A percentile compares a stretch with the other conserved stretches of the same genome.
Evolutionary conservation across 2,888 invertebrate species (phyloP).

Genomic region (Heliothis peltigera): DNA sequence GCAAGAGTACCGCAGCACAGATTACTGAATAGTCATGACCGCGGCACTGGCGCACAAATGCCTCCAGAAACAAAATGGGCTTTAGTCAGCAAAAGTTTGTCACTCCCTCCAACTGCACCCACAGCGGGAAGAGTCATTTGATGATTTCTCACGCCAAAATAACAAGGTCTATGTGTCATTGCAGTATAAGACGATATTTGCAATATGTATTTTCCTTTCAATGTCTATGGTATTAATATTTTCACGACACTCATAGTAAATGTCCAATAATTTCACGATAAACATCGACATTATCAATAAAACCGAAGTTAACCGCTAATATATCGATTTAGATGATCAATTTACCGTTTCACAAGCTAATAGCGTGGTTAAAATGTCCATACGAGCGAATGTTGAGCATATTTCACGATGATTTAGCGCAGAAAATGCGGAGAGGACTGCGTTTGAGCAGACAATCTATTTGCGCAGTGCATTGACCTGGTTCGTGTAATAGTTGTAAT

Average conservation of each 20-base stretch:
- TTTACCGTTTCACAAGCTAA: conserved; percentile 49
- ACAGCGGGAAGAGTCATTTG: too few relatives aligned
- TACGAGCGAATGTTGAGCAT: conserved; percentile 44
- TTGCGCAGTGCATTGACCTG: conserved; percentile 50
- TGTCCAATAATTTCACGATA: conserved; percentile 13
- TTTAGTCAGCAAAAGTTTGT: too few relatives aligned
- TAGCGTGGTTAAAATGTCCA: conserved; percentile 42
- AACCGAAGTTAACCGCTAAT: conserved; percentile 32
- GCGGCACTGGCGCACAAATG: too few relatives aligned
- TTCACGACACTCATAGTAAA: conserved; percentile 22
- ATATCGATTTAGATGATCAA: conserved; percentile 23
- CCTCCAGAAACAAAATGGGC: too few relatives aligned
- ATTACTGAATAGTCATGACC: too few relatives aligned
- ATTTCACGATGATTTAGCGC: conserved; percentile 53
- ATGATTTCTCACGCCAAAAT: too few relatives aligned
- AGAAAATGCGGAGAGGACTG: conserved; percentile 40
- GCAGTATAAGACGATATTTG: too few relatives aligned
- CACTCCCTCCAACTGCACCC: too few relatives aligned
- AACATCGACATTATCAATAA: conserved; percentile 46
- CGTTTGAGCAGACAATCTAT: conserved; percentile 30
- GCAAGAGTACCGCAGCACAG: too few relatives aligned
- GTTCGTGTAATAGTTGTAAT: conserved; percentile 49
- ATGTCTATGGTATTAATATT: conserved; percentile 4
- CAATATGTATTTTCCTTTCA: not conserved
- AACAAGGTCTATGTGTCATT: too few relatives aligned